Base-by-base conservation (phyloP, 2,888 invertebrate species). In the Eledone cirrhosa region DNA sequence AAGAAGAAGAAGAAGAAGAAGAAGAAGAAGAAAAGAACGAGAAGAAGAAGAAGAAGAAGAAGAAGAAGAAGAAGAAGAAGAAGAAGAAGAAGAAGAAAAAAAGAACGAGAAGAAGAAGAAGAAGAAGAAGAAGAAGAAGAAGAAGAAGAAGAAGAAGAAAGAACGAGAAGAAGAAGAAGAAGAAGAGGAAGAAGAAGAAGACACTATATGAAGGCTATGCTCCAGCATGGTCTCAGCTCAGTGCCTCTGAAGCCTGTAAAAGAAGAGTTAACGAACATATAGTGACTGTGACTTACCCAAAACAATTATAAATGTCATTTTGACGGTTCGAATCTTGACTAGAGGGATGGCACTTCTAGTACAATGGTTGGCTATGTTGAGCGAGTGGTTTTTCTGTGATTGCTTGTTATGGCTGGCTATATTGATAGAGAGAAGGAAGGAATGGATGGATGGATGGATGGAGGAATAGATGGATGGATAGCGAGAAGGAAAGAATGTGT, bases 231-330 rank as follows among this genome's bases (percentile, higher is more conserved):
- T n/a, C n/a, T n/a, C n/a, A n/a, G n/a, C n/a, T n/a, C n/a, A n/a
- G n/a, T n/a, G n/a, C n/a, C n/a, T n/a, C n/a, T n/a, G n/a, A n/a
- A n/a, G n/a, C n/a, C n/a, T n/a, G n/a, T n/a, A n/a, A n/a, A n/a
- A n/a, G n/a, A n/a, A n/a, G n/a, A n/a, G n/a, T n/a, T n/a, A n/a
- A n/a, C n/a, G n/a, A n/a, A n/a, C n/a, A n/a, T n/a, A n/a, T n/a
- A n/a, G n/a, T n/a, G n/a, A n/a, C n/a, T n/a, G n/a, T n/a, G n/a
- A n/a, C n/a, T 81, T 91, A 95, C 96, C 95, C 87, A 97, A 95
- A 80, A 98, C 97, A 87, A 98, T 98, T 85, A 97, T 96, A 86
- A 98, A 95, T 0, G 98, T 98, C 97, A 98, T 98, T 92, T 98
- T 97, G 81, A 98, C 96, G 22, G 97, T 97, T 92, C 97, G 97